A percentile compares a stretch with the other conserved stretches of the same genome.
These are phyloP conservation scores for Anastatus disparis DNA, from an alignment of 1,140 invertebrate species.

Conservation along the genomic window DNA sequence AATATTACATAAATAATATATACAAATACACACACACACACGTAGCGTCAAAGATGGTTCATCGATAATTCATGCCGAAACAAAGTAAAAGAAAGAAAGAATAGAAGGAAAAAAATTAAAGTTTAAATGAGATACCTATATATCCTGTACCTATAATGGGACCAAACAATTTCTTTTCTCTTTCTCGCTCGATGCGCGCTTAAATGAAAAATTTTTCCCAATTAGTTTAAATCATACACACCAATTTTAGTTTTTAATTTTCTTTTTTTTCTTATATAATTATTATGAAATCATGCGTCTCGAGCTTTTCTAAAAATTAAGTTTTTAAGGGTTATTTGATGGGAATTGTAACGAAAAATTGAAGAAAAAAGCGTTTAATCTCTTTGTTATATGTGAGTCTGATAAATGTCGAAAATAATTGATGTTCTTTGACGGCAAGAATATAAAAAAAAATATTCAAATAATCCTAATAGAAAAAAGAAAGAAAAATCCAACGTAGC, in stretches of 20 bases:
- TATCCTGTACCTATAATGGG: constrained; percentile 63
- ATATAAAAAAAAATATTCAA: too few relatives aligned
- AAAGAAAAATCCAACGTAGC: constrained; percentile 20
- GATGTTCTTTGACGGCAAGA: not conserved
- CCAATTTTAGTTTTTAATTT: too few relatives aligned
- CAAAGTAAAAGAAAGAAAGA: constrained; percentile 17
- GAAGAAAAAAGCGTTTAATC: too few relatives aligned
- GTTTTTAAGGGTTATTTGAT: not conserved
- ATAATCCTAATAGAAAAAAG: constrained; percentile 8
- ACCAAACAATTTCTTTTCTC: constrained; percentile 62
- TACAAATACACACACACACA: constrained; percentile 1
- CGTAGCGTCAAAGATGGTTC: constrained; percentile 19
- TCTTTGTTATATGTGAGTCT: not conserved
- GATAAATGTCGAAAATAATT: not conserved
- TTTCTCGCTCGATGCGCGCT: constrained; percentile 42
- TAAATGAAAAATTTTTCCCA: not conserved
- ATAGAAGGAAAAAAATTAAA: constrained; percentile 45
- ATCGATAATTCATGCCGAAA: constrained; percentile 49
- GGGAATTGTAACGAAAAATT: too few relatives aligned
- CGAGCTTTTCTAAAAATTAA: constrained; percentile 8
- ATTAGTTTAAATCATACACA: too few relatives aligned
- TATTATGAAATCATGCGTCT: not conserved
- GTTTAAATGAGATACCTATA: constrained; percentile 43
- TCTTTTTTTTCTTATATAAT: not conserved
- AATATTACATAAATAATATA: constrained; percentile 43